phyloP scores from a whole-genome alignment of 2,888 invertebrate genomes.

The Eristalinus aeneus region DNA sequence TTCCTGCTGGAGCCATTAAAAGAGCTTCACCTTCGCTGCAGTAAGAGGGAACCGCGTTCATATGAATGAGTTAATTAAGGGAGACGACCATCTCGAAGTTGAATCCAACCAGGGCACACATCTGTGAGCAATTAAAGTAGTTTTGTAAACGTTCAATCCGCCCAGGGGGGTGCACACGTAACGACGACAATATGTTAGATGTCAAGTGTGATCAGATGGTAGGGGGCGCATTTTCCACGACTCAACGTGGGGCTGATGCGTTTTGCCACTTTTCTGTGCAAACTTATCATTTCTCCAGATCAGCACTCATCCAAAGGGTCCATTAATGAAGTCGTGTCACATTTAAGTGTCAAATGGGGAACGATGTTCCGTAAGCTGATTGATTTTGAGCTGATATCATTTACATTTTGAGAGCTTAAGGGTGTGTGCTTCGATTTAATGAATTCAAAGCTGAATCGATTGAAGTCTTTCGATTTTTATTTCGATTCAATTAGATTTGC shows the following conservation, averaged over 20 bases:
- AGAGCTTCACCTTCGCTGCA: constrained; percentile 29
- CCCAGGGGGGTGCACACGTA: constrained; percentile 9
- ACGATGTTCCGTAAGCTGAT: not conserved
- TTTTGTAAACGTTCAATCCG: constrained; percentile 41
- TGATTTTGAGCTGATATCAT: not conserved
- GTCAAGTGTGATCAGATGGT: constrained; percentile 21
- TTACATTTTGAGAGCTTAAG: not conserved
- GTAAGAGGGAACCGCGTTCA: not conserved
- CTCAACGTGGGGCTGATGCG: not conserved
- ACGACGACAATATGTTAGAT: constrained; percentile 11
- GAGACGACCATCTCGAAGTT: constrained; percentile 8
- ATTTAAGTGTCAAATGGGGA: not conserved
- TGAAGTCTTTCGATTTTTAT: not conserved
- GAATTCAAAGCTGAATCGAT: not conserved
- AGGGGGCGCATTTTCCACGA: not conserved
- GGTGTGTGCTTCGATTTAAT: not conserved
- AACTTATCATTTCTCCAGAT: not conserved
- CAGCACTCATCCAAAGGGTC: not conserved
- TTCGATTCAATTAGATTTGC: not conserved
- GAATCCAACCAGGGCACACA: constrained; percentile 13
- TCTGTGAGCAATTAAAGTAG: constrained; percentile 46
- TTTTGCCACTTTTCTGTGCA: not conserved
- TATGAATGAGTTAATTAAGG: constrained; percentile 60
- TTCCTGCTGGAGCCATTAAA: constrained; percentile 27
- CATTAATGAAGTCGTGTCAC: not conserved